A percentile compares a stretch with the other conserved stretches of the same genome.
Conservation (phyloP, 2,888 invertebrate species). For the Dolichomitus sp. region DNA sequence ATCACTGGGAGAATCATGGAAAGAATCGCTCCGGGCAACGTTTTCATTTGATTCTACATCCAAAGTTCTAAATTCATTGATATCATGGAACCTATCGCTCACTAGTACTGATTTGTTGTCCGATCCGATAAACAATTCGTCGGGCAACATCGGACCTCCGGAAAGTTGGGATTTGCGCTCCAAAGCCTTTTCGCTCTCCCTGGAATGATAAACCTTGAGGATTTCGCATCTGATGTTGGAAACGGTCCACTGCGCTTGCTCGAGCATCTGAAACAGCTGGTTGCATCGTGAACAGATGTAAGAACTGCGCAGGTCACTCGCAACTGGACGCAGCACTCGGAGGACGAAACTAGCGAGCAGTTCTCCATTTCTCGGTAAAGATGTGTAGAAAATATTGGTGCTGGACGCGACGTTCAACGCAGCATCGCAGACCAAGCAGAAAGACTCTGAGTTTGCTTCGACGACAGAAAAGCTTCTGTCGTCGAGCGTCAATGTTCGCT, state of each 20-base stretch:
- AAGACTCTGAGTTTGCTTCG: conserved; percentile 26
- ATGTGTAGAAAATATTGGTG: conserved; percentile 77
- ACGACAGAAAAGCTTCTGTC: background rate
- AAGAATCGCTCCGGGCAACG: background rate
- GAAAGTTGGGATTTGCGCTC: background rate
- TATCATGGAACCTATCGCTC: conserved; percentile 22
- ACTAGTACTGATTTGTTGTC: conserved; percentile 31
- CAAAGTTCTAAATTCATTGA: background rate
- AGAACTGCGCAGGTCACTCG: conserved; percentile 70
- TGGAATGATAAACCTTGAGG: conserved; percentile 73
- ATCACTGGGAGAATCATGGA: background rate
- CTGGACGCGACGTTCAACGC: conserved; percentile 69
- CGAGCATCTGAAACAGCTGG: conserved; percentile 78
- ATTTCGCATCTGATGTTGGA: conserved; percentile 77
- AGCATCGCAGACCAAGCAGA: conserved; percentile 76
- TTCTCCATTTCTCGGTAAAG: conserved; percentile 74
- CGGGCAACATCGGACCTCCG: conserved; percentile 40
- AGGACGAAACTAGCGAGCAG: conserved; percentile 74
- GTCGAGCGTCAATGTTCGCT: conserved; percentile 27
- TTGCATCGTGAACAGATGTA: conserved; percentile 78
- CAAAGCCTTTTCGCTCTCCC: conserved; percentile 45
- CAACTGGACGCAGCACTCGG: conserved; percentile 70
- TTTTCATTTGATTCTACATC: background rate
- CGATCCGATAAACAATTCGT: conserved; percentile 19
- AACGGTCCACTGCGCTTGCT: conserved; percentile 79